phyloP scores from a whole-genome alignment of 2,113 vertebrate genomes.

The Tautogolabrus adspersus region DNA sequence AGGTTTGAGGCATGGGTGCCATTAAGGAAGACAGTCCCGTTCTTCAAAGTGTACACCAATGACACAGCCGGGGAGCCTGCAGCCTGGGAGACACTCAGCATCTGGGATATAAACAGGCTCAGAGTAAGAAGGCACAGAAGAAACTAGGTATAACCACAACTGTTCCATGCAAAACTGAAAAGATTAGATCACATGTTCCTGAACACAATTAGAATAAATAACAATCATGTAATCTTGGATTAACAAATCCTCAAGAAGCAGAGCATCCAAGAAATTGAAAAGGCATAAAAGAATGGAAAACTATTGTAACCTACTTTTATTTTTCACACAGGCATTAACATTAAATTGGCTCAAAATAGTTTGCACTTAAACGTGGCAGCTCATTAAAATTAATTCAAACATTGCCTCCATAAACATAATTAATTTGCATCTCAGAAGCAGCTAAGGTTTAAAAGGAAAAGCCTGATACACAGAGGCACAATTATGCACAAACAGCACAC shows the following conservation, averaged over 20 bases:
- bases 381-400: conserved; percentile 65
- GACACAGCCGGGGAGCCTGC: conserved; percentile 90
- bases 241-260: conserved; percentile 24
- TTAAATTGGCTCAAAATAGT: conserved; percentile 50
- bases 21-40: conserved; percentile 90
- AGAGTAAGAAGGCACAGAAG: conserved; percentile 1
- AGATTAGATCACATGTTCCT: background rate
- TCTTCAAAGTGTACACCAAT: conserved; percentile 92
- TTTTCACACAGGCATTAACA: conserved; percentile 16
- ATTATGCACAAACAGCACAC: conserved; percentile 46
- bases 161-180: background rate
- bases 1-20: conserved; percentile 94
- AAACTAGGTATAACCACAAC: background rate
- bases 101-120: conserved; percentile 80
- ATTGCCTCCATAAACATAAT: conserved; percentile 51
- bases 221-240: conserved; percentile 24
- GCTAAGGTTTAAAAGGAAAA: conserved; percentile 44
- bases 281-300: conserved; percentile 36
- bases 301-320: conserved; percentile 28
- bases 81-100: conserved; percentile 89
- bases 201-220: conserved; percentile 2
- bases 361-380: conserved; percentile 50
- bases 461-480: conserved; percentile 26
- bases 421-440: conserved; percentile 54
- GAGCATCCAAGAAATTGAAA: conserved; percentile 14